Percentiles rank a stretch among this genome's conserved stretches.
Conservation (phyloP, 64 coral and sea anemone genomes). For the Exaiptasia diaphana region DNA sequence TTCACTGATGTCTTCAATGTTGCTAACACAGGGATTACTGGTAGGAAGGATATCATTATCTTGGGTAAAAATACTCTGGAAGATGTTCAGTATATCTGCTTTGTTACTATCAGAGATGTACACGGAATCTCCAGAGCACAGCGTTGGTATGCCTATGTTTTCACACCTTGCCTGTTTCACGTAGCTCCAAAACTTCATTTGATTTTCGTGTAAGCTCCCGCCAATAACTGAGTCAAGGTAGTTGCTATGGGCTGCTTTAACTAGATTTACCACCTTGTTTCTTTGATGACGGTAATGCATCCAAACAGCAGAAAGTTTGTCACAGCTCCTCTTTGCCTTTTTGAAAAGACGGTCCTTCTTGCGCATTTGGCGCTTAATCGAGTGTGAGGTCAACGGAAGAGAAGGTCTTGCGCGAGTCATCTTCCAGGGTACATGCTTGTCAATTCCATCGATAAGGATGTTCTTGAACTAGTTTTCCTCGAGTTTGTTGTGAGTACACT, state of each 20-base stretch:
- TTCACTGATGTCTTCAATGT: not conserved
- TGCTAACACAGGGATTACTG: not conserved
- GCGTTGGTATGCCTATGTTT: not conserved
- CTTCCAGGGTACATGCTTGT: conserved; percentile 33
- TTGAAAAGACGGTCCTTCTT: conserved; percentile 16
- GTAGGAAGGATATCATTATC: not conserved
- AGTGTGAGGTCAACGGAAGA: conserved; percentile 14
- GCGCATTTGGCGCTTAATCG: conserved; percentile 35
- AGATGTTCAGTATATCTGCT: not conserved
- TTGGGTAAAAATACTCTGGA: conserved; percentile 12
- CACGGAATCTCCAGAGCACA: not conserved
- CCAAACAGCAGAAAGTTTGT: conserved; percentile 4
- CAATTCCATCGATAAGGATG: not conserved
- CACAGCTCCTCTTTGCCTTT: conserved; percentile 16
- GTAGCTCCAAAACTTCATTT: conserved; percentile 22
- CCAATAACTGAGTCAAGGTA: conserved; percentile 32
- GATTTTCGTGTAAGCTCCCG: conserved; percentile 33
- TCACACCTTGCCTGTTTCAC: not conserved
- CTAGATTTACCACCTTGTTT: conserved; percentile 19
- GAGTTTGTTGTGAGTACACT: conserved; percentile 9
- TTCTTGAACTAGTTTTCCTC: conserved; percentile 55
- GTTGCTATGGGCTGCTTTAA: conserved; percentile 37
- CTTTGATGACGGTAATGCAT: conserved; percentile 2
- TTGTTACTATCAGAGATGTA: conserved; percentile 2
- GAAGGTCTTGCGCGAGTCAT: conserved; percentile 26